Evolutionary conservation across 2,888 invertebrate species (phyloP).

Genomic region (Carabus problematicus): DNA sequence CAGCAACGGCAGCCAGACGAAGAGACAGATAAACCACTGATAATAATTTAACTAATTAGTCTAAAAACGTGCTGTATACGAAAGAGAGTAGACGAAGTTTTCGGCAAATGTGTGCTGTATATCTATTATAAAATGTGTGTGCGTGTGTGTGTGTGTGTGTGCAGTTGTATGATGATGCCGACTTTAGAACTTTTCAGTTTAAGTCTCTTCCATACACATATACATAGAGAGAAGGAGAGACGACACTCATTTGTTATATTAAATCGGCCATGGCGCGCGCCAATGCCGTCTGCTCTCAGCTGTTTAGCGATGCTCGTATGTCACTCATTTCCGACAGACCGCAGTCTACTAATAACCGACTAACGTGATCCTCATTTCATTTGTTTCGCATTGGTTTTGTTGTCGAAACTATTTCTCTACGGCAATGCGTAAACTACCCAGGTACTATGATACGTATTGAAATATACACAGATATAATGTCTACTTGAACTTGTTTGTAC

Average conservation of each 20-base stretch:
- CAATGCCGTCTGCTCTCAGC: constrained; percentile 59
- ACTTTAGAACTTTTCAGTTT: not conserved
- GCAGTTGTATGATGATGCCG: too few species aligned
- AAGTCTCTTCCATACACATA: constrained; percentile 8
- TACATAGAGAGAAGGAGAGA: constrained; percentile 11
- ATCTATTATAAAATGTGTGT: too few species aligned
- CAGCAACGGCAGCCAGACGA: not conserved
- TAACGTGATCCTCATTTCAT: constrained; percentile 41
- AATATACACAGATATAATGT: not conserved
- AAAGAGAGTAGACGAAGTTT: constrained; percentile 52
- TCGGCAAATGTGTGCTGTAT: too few species aligned
- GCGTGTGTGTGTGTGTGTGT: constrained; percentile 6
- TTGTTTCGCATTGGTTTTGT: constrained; percentile 29
- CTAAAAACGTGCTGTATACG: constrained; percentile 52
- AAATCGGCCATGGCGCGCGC: constrained; percentile 61
- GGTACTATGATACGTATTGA: not conserved
- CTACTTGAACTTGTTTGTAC: too few species aligned
- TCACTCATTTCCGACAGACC: constrained; percentile 60
- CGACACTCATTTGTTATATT: constrained; percentile 60
- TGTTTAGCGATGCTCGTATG: constrained; percentile 61
- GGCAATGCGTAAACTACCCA: not conserved
- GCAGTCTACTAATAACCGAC: constrained; percentile 41
- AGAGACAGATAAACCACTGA: constrained; percentile 46
- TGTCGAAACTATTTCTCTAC: too few species aligned
- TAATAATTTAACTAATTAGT: constrained; percentile 61